Evolutionary conservation across 2,113 vertebrate genomes (phyloP).

Genomic region (Nannospalax galili): DNA sequence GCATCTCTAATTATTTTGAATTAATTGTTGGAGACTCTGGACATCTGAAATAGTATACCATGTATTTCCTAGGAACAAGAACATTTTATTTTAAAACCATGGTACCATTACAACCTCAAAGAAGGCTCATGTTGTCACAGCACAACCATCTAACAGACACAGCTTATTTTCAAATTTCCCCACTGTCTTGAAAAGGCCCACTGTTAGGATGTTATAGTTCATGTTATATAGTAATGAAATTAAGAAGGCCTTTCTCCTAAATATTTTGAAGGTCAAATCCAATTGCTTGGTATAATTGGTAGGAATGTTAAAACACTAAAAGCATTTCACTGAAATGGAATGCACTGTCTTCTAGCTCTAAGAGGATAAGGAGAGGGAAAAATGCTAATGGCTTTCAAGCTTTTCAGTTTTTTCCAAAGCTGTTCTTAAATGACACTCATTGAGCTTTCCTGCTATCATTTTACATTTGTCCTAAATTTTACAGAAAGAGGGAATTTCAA

Average conservation of each 20-base stretch:
- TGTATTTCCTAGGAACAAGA: not conserved
- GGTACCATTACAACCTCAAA: not conserved
- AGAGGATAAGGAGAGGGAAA: not conserved
- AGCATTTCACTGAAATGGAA: not conserved
- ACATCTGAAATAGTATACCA: not conserved
- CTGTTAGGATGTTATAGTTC: not conserved
- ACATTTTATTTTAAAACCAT: not conserved
- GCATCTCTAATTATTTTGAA: too few relatives aligned
- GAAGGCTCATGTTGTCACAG: not conserved
- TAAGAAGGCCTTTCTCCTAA: slow-evolving; percentile 15
- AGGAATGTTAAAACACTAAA: slow-evolving; percentile 4
- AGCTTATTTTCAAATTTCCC: not conserved
- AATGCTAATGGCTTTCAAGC: not conserved
- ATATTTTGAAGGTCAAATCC: not conserved
- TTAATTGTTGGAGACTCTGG: too few relatives aligned
- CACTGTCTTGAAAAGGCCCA: not conserved
- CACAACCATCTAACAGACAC: not conserved
- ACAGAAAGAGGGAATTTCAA: not conserved
- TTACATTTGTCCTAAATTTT: slow-evolving; percentile 5
- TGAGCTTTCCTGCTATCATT: not conserved
- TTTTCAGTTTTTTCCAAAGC: not conserved
- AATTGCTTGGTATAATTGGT: not conserved
- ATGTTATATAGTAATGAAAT: slow-evolving; percentile 5
- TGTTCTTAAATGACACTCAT: not conserved
- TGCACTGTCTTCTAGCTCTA: slow-evolving; percentile 1